These are phyloP conservation scores for Raillietiella orientalis DNA, from an alignment of 2,888 invertebrate species.

Conservation along the genomic window DNA sequence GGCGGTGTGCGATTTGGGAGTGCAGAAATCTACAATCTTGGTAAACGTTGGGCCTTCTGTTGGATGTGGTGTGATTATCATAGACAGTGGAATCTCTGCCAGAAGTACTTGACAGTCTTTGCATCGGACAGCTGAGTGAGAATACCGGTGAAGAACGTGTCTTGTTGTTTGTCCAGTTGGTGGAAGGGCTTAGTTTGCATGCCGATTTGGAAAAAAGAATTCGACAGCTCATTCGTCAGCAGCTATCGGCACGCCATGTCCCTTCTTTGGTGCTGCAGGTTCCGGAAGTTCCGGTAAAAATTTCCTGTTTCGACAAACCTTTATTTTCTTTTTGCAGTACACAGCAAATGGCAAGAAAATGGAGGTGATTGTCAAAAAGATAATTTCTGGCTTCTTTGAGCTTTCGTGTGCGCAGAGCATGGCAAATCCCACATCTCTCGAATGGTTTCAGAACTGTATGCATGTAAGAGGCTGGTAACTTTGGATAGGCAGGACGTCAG, in stretches of 20 bases:
- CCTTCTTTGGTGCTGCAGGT: constrained; percentile 17
- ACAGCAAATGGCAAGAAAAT: constrained; percentile 23
- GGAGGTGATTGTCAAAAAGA: constrained; percentile 19
- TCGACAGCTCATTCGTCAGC: constrained; percentile 13
- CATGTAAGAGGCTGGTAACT: too few relatives aligned
- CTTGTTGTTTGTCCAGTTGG: constrained; percentile 19
- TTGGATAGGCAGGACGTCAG: too few relatives aligned
- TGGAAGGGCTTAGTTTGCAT: constrained; percentile 10
- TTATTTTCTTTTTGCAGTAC: constrained; percentile 13
- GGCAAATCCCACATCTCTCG: too few relatives aligned
- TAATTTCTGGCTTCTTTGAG: constrained; percentile 12
- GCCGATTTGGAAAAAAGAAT: constrained; percentile 13
- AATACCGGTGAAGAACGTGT: constrained; percentile 18
- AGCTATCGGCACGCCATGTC: constrained; percentile 18
- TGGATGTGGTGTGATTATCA: constrained; percentile 3
- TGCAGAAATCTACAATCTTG: constrained; percentile 22
- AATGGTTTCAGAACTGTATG: too few relatives aligned
- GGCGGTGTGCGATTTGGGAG: constrained; percentile 22
- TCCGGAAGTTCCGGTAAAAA: constrained; percentile 10
- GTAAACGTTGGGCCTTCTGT: constrained; percentile 10
- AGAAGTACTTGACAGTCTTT: constrained; percentile 19
- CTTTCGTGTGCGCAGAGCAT: too few relatives aligned
- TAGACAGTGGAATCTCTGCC: constrained; percentile 16
- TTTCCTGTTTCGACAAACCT: not conserved
- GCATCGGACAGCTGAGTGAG: constrained; percentile 17